Evolutionary conservation across 2,797 vertebrate species (phyloP).

Genomic region (Kryptopterus vitreolus): DNA sequence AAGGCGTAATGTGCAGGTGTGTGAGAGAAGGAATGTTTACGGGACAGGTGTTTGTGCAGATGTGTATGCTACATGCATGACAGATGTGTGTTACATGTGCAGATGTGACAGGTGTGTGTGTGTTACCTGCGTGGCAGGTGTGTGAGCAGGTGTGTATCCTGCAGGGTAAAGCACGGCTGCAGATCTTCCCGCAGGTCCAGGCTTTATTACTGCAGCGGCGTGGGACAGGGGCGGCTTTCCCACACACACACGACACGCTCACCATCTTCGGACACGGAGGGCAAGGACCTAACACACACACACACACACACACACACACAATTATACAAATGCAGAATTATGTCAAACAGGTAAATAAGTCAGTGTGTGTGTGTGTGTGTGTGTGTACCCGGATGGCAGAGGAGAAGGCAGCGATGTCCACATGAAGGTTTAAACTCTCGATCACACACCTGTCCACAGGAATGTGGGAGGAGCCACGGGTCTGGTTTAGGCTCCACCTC

Average conservation of each 20-base stretch:
- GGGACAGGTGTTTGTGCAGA: slow-evolving; percentile 70
- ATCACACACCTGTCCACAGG: slow-evolving; percentile 91
- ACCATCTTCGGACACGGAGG: slow-evolving; percentile 98
- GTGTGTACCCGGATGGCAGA: slow-evolving; percentile 91
- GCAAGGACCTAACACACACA: slow-evolving; percentile 82
- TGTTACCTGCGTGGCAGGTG: slow-evolving; percentile 51
- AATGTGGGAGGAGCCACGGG: slow-evolving; percentile 95
- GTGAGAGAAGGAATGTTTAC: slow-evolving; percentile 16
- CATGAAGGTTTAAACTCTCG: slow-evolving; percentile 85
- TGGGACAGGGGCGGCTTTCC: slow-evolving; percentile 83
- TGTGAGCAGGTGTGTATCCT: slow-evolving; percentile 84
- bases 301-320: slow-evolving; percentile 7
- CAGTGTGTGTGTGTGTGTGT: slow-evolving; percentile 10
- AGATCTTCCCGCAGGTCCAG: slow-evolving; percentile 83
- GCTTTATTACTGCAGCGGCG: slow-evolving; percentile 90
- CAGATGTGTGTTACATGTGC: background rate
- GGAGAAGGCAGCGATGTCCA: slow-evolving; percentile 91
- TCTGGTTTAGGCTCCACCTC: slow-evolving; percentile 86
- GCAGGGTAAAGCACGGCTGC: slow-evolving; percentile 78
- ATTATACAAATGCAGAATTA: slow-evolving; percentile 19
- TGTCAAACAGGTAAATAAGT: too few relatives aligned
- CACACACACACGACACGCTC: slow-evolving; percentile 84
- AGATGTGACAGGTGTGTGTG: slow-evolving; percentile 1
- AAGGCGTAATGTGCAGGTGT: background rate
- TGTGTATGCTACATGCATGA: slow-evolving; percentile 76